Base-by-base conservation (phyloP, 2,888 invertebrate species). In the Ochropacha duplaris region DNA sequence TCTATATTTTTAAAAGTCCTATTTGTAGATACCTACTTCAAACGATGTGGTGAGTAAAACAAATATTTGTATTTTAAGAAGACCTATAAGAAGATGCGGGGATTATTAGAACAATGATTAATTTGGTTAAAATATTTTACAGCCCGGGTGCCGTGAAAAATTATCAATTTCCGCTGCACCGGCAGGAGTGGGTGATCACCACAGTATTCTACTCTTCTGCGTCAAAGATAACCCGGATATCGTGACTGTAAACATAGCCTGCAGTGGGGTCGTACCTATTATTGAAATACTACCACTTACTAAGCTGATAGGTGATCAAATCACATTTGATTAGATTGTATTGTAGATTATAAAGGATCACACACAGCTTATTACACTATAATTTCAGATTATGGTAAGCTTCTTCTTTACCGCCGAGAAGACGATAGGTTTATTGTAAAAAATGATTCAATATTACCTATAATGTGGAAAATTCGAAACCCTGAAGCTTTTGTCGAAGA, bases 201-300 rank as follows among this genome's bases (percentile, higher is more conserved):
- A 63, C 12, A 81, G 75, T 57, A 71, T 81, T 11, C 68, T 92
- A 14, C 57, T 92, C 44, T 87, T 92, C 61, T 88, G 91, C 66
- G 77, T 94, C 2, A 93, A 93, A 72, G 92, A 95, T 70, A 95
- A 95, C 76, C 94, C 95, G 0, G 89, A 92, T 66, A 88, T 94
- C 39, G 87, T 94, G 36, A 74, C 79, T 5, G 87, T 95, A 11
- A 83, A 90, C 65, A 74, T 95, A 6, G 78, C 84, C 12, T 93
- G 94, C 65, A 88, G 81, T 49, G 94, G 94, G 22, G 88, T 93
- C 6, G 83, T 91, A 51, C 86, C 95, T 44, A 82, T 87, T 19
- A 87, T 95, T 49, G 90, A 90, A 72, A 88, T 92, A 74, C 69
- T 92, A 28, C 92, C 92, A 1, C 62, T 84, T 14, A 83, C 82